Conservation (phyloP, 2,113 vertebrate genomes). For the Bolborhynchus lineola region DNA sequence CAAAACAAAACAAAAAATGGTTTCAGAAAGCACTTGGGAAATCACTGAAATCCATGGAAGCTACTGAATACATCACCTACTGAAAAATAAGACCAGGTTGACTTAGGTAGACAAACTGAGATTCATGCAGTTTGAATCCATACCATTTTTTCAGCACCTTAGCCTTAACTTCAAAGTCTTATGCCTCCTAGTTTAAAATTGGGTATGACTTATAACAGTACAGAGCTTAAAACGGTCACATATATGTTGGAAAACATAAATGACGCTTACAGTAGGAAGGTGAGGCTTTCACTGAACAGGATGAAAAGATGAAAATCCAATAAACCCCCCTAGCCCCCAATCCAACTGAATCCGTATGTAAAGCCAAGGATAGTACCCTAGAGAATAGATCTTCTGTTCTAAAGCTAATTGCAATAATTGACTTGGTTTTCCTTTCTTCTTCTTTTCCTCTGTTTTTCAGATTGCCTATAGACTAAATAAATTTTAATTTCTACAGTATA, state of each 20-base stretch:
- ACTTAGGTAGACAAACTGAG: neutral
- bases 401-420: neutral
- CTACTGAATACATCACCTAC: neutral
- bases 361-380: neutral
- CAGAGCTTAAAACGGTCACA: neutral
- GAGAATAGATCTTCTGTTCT: neutral
- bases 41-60: neutral
- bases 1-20: neutral
- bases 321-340: accelerated
- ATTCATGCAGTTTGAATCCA: neutral
- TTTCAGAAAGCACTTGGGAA: neutral
- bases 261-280: neutral
- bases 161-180: neutral
- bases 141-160: neutral
- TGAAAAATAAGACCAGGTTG: neutral
- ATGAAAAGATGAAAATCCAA: neutral
- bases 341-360: neutral
- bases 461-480: neutral
- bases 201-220: neutral
- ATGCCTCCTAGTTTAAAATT: neutral
- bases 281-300: neutral
- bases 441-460: accelerated
- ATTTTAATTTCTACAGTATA: neutral
- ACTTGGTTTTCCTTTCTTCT: neutral
- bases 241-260: neutral